phyloP scores from a whole-genome alignment of 2,888 invertebrate genomes.

The Microctonus hyperodae region DNA sequence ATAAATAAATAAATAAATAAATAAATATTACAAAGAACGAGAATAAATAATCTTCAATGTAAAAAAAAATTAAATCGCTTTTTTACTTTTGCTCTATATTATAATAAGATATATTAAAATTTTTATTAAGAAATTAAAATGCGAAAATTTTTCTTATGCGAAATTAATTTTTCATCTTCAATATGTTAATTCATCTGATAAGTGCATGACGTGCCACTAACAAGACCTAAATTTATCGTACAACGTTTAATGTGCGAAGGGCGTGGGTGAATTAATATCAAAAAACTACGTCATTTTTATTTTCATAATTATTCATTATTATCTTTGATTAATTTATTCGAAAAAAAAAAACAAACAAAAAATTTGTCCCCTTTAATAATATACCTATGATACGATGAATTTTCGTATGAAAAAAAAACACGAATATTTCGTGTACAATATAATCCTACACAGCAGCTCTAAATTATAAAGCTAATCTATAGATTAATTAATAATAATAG shows the following conservation, averaged over 20 bases:
- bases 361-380: too few relatives aligned
- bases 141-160: not conserved
- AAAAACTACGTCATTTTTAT: too few relatives aligned
- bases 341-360: too few relatives aligned
- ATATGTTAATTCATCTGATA: not conserved
- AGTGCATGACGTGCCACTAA: constrained; percentile 13
- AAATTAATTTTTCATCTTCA: not conserved
- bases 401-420: too few relatives aligned
- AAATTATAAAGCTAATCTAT: not conserved
- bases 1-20: not conserved
- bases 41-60: not conserved
- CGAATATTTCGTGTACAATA: too few relatives aligned
- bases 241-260: not conserved
- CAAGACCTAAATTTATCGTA: not conserved
- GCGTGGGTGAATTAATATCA: too few relatives aligned
- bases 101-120: too few relatives aligned
- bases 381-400: too few relatives aligned
- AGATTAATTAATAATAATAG: not conserved
- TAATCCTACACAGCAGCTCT: not conserved
- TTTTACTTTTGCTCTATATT: too few relatives aligned
- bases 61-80: too few relatives aligned
- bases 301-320: not conserved
- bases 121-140: too few relatives aligned
- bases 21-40: not conserved
- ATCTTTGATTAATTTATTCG: not conserved